A percentile compares a stretch with the other conserved stretches of the same genome.
phyloP scores from a whole-genome alignment of 2,113 vertebrate genomes.

The Triplophysa tibetana region DNA sequence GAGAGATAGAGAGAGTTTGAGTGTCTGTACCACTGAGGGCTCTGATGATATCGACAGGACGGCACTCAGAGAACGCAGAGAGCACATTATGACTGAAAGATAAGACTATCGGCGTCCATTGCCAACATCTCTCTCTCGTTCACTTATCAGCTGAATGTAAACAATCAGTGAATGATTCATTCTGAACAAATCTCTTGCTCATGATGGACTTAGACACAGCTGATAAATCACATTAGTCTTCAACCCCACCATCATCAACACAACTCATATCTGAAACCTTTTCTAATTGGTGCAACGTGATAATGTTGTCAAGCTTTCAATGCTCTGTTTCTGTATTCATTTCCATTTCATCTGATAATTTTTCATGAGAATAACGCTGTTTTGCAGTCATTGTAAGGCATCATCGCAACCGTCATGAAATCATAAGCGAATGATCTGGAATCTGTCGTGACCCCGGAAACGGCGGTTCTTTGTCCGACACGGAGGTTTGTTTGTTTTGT shows the following conservation, averaged over 20 bases:
- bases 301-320: no score
- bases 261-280: not conserved
- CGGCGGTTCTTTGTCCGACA: no score
- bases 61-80: constrained; percentile 48
- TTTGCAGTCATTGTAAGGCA: no score
- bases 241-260: not conserved
- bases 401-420: no score
- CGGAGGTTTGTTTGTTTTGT: no score
- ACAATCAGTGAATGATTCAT: constrained; percentile 95
- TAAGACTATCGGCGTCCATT: constrained; percentile 83
- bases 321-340: no score
- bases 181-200: constrained; percentile 55
- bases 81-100: constrained; percentile 72
- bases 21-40: not conserved
- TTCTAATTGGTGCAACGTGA: no score
- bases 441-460: no score
- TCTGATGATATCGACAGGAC: constrained; percentile 62
- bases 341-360: no score
- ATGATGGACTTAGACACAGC: constrained; percentile 16
- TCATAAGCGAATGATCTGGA: no score
- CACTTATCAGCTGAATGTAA: constrained; percentile 61
- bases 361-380: no score
- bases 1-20: not conserved
- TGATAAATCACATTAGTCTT: not conserved
- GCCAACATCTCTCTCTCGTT: constrained; percentile 69